Base-by-base conservation (phyloP, 2,888 invertebrate species). In the Halictus quadricinctus region DNA sequence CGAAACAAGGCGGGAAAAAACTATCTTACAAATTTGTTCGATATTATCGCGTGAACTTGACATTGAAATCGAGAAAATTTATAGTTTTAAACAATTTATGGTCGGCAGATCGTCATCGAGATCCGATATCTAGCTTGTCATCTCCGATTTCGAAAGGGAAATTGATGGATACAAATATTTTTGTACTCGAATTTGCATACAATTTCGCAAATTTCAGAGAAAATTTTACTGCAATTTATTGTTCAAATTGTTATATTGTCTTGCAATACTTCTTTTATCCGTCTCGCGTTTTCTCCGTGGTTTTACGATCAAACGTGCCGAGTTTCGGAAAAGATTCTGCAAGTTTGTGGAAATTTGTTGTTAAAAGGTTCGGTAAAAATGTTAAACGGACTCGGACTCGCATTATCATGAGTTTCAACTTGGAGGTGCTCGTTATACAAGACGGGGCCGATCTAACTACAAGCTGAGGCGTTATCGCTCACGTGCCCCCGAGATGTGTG, bases 401-500 rank as follows among this genome's bases (percentile, higher is more conserved):
- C 60, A 80, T 72, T 73, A 81, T 75, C 73, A 70, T 60, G 60
- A 29, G 77, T 76, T 80, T 79, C 76, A 69, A 13, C 66, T 54
- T 43, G 46, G 66, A 60, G 54, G 41, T 25, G 76, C 81, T 88
- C 82, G 85, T 87, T 89, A 88, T 84, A 80, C 76, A 21, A 43
- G 69, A 72, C 66, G 78, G 29, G 66, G 60, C 74, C 76, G 10
- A 60, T 80, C 72, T 84, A 82, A 82, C 78, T 54, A 76, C 54
- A 64, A 70, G 50, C 72, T n/a, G 25, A 58, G 76, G 54, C 69
- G 84, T 86, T 87, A 87, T 88, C 87, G 89, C 87, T 89, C 88
- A 84, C 87, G 89, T 89, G 89, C 89, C 83, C 64, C 66, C 80
- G 81, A 75, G 84, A 83, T 83, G 83, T 79, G 86, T 80, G 77